Percentiles rank a stretch among this genome's conserved stretches.
Conservation (phyloP, 2,113 vertebrate species). For the Heteronetta atricapilla region DNA sequence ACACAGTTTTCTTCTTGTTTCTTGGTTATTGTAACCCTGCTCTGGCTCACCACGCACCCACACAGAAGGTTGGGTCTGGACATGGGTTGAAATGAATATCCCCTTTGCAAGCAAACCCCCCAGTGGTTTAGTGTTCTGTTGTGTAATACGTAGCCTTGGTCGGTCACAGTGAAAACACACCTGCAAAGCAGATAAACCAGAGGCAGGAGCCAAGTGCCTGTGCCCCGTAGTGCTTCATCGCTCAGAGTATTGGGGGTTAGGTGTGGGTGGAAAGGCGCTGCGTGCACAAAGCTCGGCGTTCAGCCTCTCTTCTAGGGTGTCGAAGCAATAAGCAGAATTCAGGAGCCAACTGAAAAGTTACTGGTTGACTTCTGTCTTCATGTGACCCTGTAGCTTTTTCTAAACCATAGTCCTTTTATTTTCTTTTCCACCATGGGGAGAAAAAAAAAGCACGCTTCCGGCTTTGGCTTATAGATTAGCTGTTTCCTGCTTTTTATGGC, state of each 20-base stretch:
- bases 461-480: not conserved
- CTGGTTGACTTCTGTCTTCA: not conserved
- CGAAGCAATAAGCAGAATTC: not conserved
- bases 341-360: not conserved
- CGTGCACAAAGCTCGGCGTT: fast-evolving
- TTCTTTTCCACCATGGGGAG: not conserved
- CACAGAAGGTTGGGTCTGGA: not conserved
- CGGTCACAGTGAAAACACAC: too few relatives aligned
- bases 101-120: not conserved
- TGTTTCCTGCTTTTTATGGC: constrained; percentile 21
- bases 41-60: not conserved
- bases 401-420: not conserved
- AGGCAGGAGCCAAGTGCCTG: not conserved
- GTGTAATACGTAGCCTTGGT: not conserved
- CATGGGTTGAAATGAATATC: not conserved
- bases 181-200: not conserved
- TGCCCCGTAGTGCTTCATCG: not conserved
- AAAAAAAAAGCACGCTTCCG: not conserved
- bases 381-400: not conserved
- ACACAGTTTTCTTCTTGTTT: not conserved
- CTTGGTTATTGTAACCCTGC: not conserved
- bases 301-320: not conserved
- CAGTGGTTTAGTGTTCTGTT: not conserved
- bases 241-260: not conserved
- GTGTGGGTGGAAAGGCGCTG: not conserved